These are phyloP conservation scores for Scaptomyza polygonia DNA, from an alignment of 2,888 invertebrate species.

Conservation along the genomic window DNA sequence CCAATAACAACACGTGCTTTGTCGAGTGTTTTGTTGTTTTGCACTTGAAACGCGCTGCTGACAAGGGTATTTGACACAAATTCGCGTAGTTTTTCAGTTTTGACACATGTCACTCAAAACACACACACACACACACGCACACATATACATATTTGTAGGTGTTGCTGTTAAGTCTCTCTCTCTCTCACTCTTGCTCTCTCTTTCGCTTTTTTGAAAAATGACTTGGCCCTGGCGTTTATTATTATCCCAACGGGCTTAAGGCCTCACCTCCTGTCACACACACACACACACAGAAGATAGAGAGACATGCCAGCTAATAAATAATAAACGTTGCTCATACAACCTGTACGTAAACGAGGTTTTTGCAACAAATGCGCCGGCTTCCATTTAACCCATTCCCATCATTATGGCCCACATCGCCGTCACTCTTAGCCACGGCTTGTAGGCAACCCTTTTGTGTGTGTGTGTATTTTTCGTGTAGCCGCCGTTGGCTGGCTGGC, in stretches of 20 bases:
- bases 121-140: slow-evolving; percentile 21
- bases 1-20: slow-evolving; percentile 32
- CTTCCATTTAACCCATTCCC: slow-evolving; percentile 14
- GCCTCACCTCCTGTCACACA: slow-evolving; percentile 57
- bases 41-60: slow-evolving; percentile 78
- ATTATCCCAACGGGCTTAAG: slow-evolving; percentile 72
- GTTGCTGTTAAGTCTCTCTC: slow-evolving; percentile 44
- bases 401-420: slow-evolving; percentile 10
- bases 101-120: slow-evolving; percentile 79
- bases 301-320: slow-evolving; percentile 62
- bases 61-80: slow-evolving; percentile 83
- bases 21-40: slow-evolving; percentile 57
- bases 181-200: slow-evolving; percentile 34
- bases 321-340: slow-evolving; percentile 67
- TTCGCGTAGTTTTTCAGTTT: slow-evolving; percentile 81
- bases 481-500: slow-evolving; percentile 28
- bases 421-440: slow-evolving; percentile 12
- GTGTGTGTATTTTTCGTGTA: slow-evolving; percentile 7
- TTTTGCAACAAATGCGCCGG: slow-evolving; percentile 25
- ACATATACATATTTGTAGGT: slow-evolving; percentile 22
- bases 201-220: slow-evolving; percentile 65
- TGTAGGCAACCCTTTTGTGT: slow-evolving; percentile 52
- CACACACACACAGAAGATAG: slow-evolving; percentile 29
- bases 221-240: slow-evolving; percentile 70
- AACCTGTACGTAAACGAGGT: slow-evolving; percentile 53